Evolutionary conservation across 2,888 invertebrate genomes (phyloP).

Genomic region (Erebia epiphron): DNA sequence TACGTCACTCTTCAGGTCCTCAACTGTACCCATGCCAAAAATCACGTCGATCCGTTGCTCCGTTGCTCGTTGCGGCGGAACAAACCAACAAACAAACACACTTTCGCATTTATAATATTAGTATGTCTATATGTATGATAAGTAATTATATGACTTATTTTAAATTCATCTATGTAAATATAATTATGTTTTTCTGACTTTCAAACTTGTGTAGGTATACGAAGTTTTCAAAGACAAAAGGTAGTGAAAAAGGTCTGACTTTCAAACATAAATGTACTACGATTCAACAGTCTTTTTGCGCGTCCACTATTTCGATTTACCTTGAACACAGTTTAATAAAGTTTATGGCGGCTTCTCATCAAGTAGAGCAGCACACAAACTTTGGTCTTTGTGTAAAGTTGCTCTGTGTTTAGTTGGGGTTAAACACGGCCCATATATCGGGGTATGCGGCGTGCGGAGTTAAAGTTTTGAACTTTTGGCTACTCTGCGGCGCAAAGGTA

Average conservation of each 20-base stretch:
- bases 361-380: slow-evolving; percentile 30
- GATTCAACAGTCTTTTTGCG: neutral
- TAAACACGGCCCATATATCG: slow-evolving; percentile 15
- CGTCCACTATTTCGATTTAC: slow-evolving; percentile 20
- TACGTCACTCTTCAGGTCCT: too few species aligned
- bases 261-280: neutral
- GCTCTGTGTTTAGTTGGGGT: slow-evolving; percentile 23
- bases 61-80: too few species aligned
- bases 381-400: slow-evolving; percentile 27
- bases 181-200: too few species aligned
- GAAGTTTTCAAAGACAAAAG: too few species aligned
- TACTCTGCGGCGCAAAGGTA: neutral
- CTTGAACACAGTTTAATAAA: slow-evolving; percentile 29
- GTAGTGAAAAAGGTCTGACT: neutral
- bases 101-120: too few species aligned
- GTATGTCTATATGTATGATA: too few species aligned
- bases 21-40: too few species aligned
- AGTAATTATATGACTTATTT: too few species aligned
- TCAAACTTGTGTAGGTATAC: too few species aligned
- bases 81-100: too few species aligned
- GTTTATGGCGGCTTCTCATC: slow-evolving; percentile 29
- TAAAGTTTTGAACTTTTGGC: slow-evolving; percentile 10
- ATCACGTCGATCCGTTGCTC: too few species aligned
- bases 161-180: too few species aligned
- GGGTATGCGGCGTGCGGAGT: slow-evolving; percentile 7